Evolutionary conservation across 1,140 invertebrate species (phyloP).

Genomic region (Drosophila lini): DNA sequence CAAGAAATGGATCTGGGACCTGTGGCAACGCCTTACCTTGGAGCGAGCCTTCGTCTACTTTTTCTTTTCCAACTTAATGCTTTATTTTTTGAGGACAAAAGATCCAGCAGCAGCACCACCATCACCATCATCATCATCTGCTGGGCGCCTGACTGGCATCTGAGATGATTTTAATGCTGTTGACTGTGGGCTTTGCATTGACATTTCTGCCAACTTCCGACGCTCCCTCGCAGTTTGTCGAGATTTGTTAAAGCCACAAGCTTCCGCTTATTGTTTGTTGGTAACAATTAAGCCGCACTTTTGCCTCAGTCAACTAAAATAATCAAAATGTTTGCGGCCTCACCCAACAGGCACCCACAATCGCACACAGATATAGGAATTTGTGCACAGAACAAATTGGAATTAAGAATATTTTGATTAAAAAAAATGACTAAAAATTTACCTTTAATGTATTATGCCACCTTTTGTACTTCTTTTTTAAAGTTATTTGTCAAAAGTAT

Average conservation of each 20-base stretch:
- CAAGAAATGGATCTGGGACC: conserved; percentile 36
- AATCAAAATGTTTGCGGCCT: conserved; percentile 70
- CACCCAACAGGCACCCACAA: conserved; percentile 49
- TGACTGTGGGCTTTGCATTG: conserved; percentile 47
- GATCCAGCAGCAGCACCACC: conserved; percentile 16
- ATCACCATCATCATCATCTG: conserved; percentile 25
- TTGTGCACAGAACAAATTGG: conserved; percentile 1
- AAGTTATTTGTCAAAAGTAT: background rate
- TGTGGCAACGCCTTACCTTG: conserved; percentile 62
- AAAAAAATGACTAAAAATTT: background rate
- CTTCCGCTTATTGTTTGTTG: conserved; percentile 76
- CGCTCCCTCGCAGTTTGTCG: conserved; percentile 11
- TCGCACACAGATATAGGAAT: background rate
- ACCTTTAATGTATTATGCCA: background rate
- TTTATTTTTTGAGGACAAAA: conserved; percentile 43
- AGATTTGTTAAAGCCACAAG: conserved; percentile 56
- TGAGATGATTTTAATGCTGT: conserved; percentile 47
- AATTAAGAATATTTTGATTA: too few species aligned
- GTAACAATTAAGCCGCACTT: conserved; percentile 73
- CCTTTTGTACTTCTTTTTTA: background rate
- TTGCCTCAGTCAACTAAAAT: conserved; percentile 62
- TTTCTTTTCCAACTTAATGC: conserved; percentile 54
- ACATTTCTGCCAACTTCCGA: conserved; percentile 47
- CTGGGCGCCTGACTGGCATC: conserved; percentile 60
- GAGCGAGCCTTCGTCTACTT: conserved; percentile 20